Percentiles rank a stretch among this genome's conserved stretches.
These are phyloP conservation scores for Caenorhabditis imperialis DNA, from an alignment of 2,888 invertebrate genomes.

Conservation along the genomic window DNA sequence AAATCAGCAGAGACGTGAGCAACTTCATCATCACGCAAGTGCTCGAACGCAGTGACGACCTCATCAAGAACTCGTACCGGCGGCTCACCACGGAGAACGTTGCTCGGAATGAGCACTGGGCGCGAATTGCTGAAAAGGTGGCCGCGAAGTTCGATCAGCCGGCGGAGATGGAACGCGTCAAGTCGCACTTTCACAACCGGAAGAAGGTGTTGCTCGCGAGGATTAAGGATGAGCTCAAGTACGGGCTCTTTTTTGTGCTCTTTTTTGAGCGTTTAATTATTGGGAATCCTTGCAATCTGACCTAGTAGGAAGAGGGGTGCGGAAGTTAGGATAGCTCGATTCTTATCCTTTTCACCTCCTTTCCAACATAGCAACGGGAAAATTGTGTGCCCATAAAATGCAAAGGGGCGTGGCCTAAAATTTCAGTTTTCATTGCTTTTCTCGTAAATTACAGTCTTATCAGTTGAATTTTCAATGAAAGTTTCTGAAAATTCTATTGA, in stretches of 20 bases:
- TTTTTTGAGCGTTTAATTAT: neutral
- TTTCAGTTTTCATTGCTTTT: too few relatives aligned
- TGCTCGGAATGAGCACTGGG: constrained; percentile 49
- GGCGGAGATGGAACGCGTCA: constrained; percentile 53
- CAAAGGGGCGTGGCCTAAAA: too few relatives aligned
- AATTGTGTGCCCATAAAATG: too few relatives aligned
- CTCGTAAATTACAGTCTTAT: too few relatives aligned
- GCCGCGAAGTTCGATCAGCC: constrained; percentile 45
- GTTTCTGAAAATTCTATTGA: too few relatives aligned
- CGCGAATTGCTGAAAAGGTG: constrained; percentile 32
- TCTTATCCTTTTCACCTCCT: too few relatives aligned
- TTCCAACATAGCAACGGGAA: too few relatives aligned
- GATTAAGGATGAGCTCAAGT: constrained; percentile 79
- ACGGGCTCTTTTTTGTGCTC: constrained; percentile 1
- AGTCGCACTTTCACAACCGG: constrained; percentile 59
- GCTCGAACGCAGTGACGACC: constrained; percentile 52
- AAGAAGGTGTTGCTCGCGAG: constrained; percentile 49
- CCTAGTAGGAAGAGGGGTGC: too few relatives aligned
- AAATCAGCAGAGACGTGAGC: constrained; percentile 49
- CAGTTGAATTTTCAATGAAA: too few relatives aligned
- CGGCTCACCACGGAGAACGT: constrained; percentile 46
- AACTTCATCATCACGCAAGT: constrained; percentile 57
- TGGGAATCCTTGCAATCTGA: neutral
- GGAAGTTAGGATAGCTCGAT: too few relatives aligned
- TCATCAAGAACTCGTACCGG: constrained; percentile 52